Percentiles rank a stretch among this genome's conserved stretches.
Conservation (phyloP, 2,113 vertebrate genomes). For the Neodon shergylaensis region DNA sequence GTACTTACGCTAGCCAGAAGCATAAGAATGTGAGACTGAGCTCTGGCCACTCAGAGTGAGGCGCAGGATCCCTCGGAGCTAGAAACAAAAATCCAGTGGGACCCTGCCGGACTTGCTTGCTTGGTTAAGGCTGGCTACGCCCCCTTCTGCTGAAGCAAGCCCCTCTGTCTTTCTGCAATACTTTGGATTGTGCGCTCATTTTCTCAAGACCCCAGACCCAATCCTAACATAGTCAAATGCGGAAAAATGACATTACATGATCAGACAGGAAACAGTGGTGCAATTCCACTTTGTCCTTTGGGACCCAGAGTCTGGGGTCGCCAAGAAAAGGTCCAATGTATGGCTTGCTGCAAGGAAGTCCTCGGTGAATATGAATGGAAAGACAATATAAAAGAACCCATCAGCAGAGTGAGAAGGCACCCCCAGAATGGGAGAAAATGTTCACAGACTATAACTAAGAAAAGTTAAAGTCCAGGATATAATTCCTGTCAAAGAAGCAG, state of each 20-base stretch:
- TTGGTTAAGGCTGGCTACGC: not conserved
- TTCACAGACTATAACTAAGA: not conserved
- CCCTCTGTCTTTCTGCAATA: not conserved
- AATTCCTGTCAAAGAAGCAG: not conserved
- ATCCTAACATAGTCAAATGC: not conserved
- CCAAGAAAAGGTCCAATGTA: not conserved
- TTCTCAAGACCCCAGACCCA: not conserved
- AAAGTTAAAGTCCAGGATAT: not conserved
- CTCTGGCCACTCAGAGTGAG: not conserved
- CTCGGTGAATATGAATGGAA: not conserved
- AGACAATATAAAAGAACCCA: not conserved
- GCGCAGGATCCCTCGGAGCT: not conserved
- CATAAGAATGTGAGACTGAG: not conserved
- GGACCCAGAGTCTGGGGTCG: not conserved
- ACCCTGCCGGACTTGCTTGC: not conserved
- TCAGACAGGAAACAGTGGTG: not conserved
- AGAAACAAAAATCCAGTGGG: not conserved
- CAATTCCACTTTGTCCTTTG: not conserved
- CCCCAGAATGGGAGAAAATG: not conserved
- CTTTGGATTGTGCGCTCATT: not conserved
- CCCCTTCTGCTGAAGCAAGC: not conserved
- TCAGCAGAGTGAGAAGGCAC: not conserved
- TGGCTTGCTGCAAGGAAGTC: not conserved
- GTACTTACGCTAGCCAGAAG: not conserved
- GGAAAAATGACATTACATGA: not conserved